Conservation (phyloP, 2,113 vertebrate genomes). For the Oryzias curvinotus region DNA sequence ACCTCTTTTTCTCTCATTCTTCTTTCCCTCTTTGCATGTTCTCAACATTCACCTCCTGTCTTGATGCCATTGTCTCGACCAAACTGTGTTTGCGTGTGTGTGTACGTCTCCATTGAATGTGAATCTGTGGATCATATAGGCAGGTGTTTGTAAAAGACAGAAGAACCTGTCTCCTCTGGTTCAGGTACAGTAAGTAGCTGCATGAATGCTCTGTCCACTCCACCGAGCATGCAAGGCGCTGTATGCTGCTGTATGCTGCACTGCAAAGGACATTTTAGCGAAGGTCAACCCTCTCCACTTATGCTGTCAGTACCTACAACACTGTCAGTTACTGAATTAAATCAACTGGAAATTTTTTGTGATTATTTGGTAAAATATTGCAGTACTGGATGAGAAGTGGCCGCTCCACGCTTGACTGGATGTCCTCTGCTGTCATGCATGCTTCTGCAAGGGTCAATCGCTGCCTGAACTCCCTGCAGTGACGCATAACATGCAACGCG, state of each 20-base stretch:
- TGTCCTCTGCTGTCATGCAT: constrained; percentile 56
- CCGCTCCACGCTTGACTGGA: constrained; percentile 42
- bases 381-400: constrained; percentile 47
- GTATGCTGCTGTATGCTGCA: constrained; percentile 42
- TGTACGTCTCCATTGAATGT: constrained; percentile 65
- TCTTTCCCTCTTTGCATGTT: constrained; percentile 68
- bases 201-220: constrained; percentile 60
- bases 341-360: background rate
- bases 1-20: constrained; percentile 56
- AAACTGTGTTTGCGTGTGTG: constrained; percentile 60
- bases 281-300: constrained; percentile 17
- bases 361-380: constrained; percentile 5
- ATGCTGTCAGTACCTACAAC: too few relatives aligned
- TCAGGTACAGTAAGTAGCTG: constrained; percentile 80
- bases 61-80: constrained; percentile 50
- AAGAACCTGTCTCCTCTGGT: constrained; percentile 80
- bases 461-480: constrained; percentile 36
- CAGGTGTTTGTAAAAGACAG: constrained; percentile 74
- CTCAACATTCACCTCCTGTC: constrained; percentile 52
- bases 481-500: constrained; percentile 10
- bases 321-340: constrained; percentile 19
- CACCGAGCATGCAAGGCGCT: constrained; percentile 63
- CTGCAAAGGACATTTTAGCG: constrained; percentile 26
- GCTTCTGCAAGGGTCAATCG: constrained; percentile 46
- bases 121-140: constrained; percentile 79